A percentile compares a stretch with the other conserved stretches of the same genome.
Evolutionary conservation across 2,797 vertebrate species (phyloP).

Genomic region (Falco peregrinus): DNA sequence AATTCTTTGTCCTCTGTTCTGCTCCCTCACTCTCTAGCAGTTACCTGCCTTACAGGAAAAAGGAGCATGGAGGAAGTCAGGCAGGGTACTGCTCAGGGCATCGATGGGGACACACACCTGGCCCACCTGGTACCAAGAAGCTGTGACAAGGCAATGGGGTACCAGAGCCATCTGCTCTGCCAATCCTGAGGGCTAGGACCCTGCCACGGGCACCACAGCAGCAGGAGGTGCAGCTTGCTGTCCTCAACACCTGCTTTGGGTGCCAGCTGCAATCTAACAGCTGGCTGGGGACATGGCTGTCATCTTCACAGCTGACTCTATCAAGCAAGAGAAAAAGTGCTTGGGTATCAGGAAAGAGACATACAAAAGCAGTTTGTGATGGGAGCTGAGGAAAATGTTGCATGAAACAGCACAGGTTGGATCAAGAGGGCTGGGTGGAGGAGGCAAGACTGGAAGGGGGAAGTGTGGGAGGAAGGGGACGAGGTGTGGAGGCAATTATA

Average conservation of each 20-base stretch:
- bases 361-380: not conserved
- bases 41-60: not conserved
- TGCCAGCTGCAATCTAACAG: not conserved
- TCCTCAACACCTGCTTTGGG: not conserved
- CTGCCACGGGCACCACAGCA: rapidly evolving
- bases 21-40: not conserved
- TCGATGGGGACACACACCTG: rapidly evolving
- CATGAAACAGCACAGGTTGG: rapidly evolving
- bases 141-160: not conserved
- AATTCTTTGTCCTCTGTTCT: not conserved
- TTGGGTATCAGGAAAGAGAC: not conserved
- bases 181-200: not conserved
- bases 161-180: not conserved
- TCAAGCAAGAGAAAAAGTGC: not conserved
- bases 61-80: not conserved
- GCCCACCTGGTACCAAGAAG: not conserved
- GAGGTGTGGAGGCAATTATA: not conserved
- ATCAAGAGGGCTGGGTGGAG: not conserved
- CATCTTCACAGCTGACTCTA: not conserved
- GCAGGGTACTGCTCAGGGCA: not conserved
- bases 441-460: not conserved
- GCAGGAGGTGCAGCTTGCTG: not conserved
- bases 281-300: not conserved
- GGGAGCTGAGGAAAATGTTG: not conserved
- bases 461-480: not conserved